Percentiles rank a stretch among this genome's conserved stretches.
phyloP scores from a whole-genome alignment of 2,797 vertebrate species.

The Danio albolineatus region DNA sequence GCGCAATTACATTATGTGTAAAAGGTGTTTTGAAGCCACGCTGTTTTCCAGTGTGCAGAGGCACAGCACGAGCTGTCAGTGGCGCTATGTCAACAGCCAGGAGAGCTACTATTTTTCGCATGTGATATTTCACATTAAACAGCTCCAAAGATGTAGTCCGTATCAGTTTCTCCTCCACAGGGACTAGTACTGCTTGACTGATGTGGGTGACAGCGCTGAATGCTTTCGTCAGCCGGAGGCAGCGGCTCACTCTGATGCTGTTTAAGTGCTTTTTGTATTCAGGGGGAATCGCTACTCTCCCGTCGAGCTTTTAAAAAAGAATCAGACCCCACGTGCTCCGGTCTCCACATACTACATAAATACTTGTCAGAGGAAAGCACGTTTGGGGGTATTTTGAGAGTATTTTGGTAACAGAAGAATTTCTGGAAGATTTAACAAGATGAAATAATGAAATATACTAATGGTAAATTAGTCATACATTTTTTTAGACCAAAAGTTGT shows the following conservation, averaged over 20 bases:
- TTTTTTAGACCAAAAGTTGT: no score
- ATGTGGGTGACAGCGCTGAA: constrained; percentile 79
- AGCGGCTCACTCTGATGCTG: constrained; percentile 73
- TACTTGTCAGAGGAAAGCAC: background rate
- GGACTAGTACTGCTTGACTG: constrained; percentile 75
- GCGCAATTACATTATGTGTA: constrained; percentile 77
- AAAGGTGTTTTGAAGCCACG: constrained; percentile 72
- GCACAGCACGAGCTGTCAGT: constrained; percentile 72
- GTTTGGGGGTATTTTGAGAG: background rate
- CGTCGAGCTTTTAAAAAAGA: constrained; percentile 66
- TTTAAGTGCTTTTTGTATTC: constrained; percentile 78
- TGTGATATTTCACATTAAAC: constrained; percentile 75
- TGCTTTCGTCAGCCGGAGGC: constrained; percentile 77
- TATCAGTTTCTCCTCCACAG: constrained; percentile 76
- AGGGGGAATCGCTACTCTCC: constrained; percentile 72
- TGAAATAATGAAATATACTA: no score
- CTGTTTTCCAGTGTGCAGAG: constrained; percentile 74
- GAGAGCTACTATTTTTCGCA: constrained; percentile 70
- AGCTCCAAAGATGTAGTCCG: constrained; percentile 68
- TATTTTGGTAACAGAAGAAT: no score
- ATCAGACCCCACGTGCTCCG: constrained; percentile 34
- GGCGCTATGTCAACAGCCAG: constrained; percentile 76
- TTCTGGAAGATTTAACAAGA: no score
- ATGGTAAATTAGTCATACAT: no score
- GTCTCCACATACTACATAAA: constrained; percentile 8